Percentiles rank a stretch among this genome's conserved stretches.
phyloP scores from a whole-genome alignment of 2,888 invertebrate genomes.

The Protula sp. region DNA sequence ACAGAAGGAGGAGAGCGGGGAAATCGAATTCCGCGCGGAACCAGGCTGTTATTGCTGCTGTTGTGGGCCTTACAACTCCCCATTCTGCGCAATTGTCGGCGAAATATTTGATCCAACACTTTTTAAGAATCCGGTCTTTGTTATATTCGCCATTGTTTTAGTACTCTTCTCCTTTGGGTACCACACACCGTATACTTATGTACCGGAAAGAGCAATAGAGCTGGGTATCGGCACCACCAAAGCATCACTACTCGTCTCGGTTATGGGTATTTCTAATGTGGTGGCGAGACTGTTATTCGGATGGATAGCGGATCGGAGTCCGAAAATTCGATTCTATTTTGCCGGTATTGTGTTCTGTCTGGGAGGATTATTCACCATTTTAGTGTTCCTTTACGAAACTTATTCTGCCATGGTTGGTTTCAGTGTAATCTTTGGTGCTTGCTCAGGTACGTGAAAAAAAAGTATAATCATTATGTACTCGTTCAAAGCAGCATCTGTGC shows the following conservation, averaged over 20 bases:
- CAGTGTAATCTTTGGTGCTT: constrained; percentile 18
- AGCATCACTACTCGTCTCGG: constrained; percentile 13
- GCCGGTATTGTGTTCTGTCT: not conserved
- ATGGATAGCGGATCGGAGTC: constrained; percentile 4
- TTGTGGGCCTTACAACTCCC: not conserved
- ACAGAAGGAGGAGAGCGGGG: not conserved
- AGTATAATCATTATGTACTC: too few relatives aligned
- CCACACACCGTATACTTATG: constrained; percentile 22
- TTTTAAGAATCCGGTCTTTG: constrained; percentile 10
- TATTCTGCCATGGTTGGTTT: constrained; percentile 10
- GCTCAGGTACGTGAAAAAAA: constrained; percentile 20
- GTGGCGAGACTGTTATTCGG: constrained; percentile 5
- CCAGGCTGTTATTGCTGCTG: not conserved
- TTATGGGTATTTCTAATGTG: constrained; percentile 19
- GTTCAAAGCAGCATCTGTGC: too few relatives aligned
- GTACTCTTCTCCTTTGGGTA: constrained; percentile 19
- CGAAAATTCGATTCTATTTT: not conserved
- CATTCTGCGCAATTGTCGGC: not conserved
- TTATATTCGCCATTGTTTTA: constrained; percentile 10
- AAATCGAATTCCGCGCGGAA: not conserved
- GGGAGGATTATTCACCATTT: not conserved
- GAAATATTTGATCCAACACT: not conserved
- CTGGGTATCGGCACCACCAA: constrained; percentile 4
- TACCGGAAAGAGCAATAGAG: constrained; percentile 14
- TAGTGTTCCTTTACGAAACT: not conserved